Conservation (phyloP, 2,113 vertebrate species). For the Myotis brandtii region DNA sequence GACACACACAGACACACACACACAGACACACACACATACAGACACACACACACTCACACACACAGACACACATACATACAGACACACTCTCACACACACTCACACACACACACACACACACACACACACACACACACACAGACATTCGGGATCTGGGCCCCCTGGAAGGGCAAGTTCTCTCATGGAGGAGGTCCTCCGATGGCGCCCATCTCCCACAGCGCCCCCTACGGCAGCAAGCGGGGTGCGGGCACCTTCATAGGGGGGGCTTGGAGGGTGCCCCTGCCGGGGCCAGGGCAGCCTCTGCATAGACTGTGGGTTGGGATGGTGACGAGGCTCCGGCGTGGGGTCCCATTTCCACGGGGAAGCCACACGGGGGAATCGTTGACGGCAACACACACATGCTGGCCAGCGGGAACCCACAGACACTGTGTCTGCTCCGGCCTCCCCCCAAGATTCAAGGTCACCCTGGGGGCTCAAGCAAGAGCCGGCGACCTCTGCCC, state of each 20-base stretch:
- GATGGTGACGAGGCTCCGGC: fast-evolving
- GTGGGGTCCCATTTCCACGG: fast-evolving
- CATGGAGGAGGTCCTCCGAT: fast-evolving
- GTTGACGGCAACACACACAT: not conserved
- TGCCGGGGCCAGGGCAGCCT: too few species aligned
- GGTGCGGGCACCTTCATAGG: fast-evolving
- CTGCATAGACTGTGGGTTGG: too few species aligned
- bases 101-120: fast-evolving
- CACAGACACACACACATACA: too few species aligned
- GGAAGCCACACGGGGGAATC: fast-evolving
- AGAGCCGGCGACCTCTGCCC: not conserved
- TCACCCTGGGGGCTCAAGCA: not conserved
- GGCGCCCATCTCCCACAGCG: fast-evolving
- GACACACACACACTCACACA: too few species aligned
- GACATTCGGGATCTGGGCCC: fast-evolving
- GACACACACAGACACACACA: too few species aligned
- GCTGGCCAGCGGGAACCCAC: fast-evolving
- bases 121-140: too few species aligned
- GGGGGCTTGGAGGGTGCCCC: not conserved
- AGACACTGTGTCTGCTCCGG: fast-evolving
- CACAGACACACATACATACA: too few species aligned
- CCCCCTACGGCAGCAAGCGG: fast-evolving
- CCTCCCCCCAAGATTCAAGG: not conserved
- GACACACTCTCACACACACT: fast-evolving
- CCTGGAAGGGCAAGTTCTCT: fast-evolving